phyloP scores from a whole-genome alignment of 2,888 invertebrate species.

The Andrena hattorfiana region DNA sequence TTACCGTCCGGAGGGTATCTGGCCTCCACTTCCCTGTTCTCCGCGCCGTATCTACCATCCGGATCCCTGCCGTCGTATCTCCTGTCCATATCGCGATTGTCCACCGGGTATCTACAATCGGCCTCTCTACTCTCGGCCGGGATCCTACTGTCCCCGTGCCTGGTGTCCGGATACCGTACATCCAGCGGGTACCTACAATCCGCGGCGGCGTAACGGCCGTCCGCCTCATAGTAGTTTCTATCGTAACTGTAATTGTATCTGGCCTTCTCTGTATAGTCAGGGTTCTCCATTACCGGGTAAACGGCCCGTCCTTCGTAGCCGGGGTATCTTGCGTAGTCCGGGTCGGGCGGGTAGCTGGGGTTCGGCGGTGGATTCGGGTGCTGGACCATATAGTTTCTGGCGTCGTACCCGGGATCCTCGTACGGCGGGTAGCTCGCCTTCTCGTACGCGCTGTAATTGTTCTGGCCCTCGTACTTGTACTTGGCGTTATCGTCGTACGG shows the following conservation, averaged over 20 bases:
- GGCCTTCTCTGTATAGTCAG: constrained; percentile 76
- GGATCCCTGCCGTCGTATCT: constrained; percentile 76
- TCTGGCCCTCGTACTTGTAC: constrained; percentile 79
- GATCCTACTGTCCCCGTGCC: constrained; percentile 67
- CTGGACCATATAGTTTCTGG: constrained; percentile 70
- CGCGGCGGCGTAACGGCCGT: constrained; percentile 70
- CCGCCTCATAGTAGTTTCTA: constrained; percentile 75
- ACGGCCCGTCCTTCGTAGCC: constrained; percentile 71
- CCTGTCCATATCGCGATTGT: constrained; percentile 70
- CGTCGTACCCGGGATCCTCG: constrained; percentile 76
- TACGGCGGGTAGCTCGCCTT: constrained; percentile 74
- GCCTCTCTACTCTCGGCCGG: constrained; percentile 71
- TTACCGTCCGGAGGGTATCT: constrained; percentile 72
- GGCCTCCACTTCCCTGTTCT: constrained; percentile 70
- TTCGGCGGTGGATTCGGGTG: constrained; percentile 50
- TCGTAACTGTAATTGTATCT: constrained; percentile 78
- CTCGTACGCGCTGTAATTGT: constrained; percentile 73
- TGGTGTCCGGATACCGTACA: constrained; percentile 68
- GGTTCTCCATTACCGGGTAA: constrained; percentile 66
- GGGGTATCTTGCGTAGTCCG: constrained; percentile 77
- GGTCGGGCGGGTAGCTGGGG: constrained; percentile 72
- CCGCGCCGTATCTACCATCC: constrained; percentile 72
- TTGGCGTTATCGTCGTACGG: constrained; percentile 82
- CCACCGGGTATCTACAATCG: constrained; percentile 66
- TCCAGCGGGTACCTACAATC: constrained; percentile 71